Evolutionary conservation across 1,140 invertebrate genomes (phyloP), one percentile per base, ranked within the genome.

Genomic region (Bombus haemorrhoidalis): DNA sequence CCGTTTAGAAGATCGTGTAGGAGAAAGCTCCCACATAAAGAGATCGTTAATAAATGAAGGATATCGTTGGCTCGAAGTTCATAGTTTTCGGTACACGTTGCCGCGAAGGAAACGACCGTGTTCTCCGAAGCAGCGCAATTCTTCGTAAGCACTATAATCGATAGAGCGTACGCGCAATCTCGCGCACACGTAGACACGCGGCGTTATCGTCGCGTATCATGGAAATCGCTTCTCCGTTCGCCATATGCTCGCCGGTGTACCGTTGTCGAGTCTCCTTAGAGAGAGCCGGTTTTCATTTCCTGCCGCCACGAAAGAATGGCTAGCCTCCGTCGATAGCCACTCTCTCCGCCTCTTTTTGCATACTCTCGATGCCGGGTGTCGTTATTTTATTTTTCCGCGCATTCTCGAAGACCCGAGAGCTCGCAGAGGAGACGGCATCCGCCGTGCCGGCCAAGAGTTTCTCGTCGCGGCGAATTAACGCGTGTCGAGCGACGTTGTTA

Each of bases 201-300:
- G 22, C 68, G 62, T 87, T 85, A 88, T 89, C 87, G 75, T 68
- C 62, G 76, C 78, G 74, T 89, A 89, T 89, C 88, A 69, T 71
- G 75, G 72, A 89, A 80, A 89, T 89, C 84, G 75, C 62, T 73
- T 68, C 43, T 41, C n/a, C 79, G 87, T 89, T 88, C 72, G 88
- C 84, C 88, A 86, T 89, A 80, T 88, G 80, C 28, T 80, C 41
- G 82, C 37, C 71, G 72, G 62, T 66, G 72, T 83, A 89, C 79
- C 86, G 88, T 89, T 88, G 83, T 37, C 74, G 64, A 83, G 83
- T 34, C 76, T 83, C 76, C 76, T 86, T 73, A 41, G 43, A 81
- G 78, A 85, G 78, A 87, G 87, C 74, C 74, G 86, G 74, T 89
- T 89, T 75, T 85, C 83, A 41, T 88, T 88, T 85, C 78, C 81